These are phyloP conservation scores for Monarcha castaneiventris DNA, from an alignment of 2,113 vertebrate species.

Conservation along the genomic window DNA sequence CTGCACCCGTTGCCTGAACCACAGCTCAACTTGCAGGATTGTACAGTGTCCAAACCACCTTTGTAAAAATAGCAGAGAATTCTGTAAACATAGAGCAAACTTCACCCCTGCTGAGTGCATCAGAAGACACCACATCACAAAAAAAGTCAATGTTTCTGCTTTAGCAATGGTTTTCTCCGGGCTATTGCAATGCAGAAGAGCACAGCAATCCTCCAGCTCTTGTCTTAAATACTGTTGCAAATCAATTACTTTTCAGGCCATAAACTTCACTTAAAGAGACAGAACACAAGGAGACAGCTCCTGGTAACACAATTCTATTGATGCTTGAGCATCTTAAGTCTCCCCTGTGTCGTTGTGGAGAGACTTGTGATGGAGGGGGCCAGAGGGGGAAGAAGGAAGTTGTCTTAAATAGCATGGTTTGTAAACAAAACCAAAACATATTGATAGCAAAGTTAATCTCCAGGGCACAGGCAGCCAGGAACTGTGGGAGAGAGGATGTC, in stretches of 20 bases:
- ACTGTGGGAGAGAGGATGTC: not conserved
- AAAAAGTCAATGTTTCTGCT: conserved; percentile 31
- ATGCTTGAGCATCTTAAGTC: not conserved
- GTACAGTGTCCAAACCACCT: not conserved
- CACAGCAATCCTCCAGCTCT: conserved; percentile 15
- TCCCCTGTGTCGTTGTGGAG: not conserved
- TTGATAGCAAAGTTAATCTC: not conserved
- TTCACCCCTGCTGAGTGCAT: not conserved
- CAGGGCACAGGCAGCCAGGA: not conserved
- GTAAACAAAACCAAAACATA: not conserved
- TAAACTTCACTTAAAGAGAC: conserved; percentile 52
- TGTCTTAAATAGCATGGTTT: not conserved
- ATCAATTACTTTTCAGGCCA: conserved; percentile 46
- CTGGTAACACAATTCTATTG: not conserved
- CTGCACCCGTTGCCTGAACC: not conserved
- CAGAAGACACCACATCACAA: conserved; percentile 28
- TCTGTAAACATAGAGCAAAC: conserved; percentile 39
- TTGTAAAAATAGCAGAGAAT: conserved; percentile 41
- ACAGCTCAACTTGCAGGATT: not conserved
- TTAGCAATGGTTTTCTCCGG: not conserved
- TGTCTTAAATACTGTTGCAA: conserved; percentile 57
- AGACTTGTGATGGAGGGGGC: not conserved
- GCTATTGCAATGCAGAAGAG: conserved; percentile 23
- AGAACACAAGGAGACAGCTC: not conserved
- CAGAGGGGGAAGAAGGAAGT: not conserved